Base-by-base conservation (phyloP, 2,113 vertebrate species). In the Microtus pennsylvanicus region DNA sequence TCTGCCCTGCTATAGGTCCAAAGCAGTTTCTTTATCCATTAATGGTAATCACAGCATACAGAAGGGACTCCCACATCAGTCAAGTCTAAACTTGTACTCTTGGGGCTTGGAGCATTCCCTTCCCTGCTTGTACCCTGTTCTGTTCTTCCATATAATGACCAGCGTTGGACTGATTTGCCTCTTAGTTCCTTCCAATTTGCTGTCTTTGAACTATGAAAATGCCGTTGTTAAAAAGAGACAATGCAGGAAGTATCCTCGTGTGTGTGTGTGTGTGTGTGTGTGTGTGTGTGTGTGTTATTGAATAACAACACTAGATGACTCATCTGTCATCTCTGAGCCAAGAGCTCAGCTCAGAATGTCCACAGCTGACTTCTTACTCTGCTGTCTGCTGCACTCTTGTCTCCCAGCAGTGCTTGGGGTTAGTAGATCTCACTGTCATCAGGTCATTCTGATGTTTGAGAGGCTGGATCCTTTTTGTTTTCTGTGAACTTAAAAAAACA, bases 141-240 rank as follows among this genome's bases (percentile, higher is more conserved):
- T 45, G 87, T 91, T 61, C 38, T 13, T 78, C 24, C 67, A 2
- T 50, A 72, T 76, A 70, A 87, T 90, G 67, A 76, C 83, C 58
- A 45, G 30, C 33, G 22, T 63, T 33, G 52, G 70, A 61, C 8
- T 26, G 7, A 22, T 45, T 80, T 38, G 55, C 33, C 55, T 94
- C 82, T 87, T 87, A 47, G 35, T 91, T 94, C 90, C 81, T 92
- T 87, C 22, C 21, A 42, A 42, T 16, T 93, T 87, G 85, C 65
- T 65, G 5, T 91, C 77, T 96, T 92, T 96, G 90, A 95, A 78
- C 94, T 95, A 1, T 45, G n/a, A 95, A 93, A 90, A 38, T 82
- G 67, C 58, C 75, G 69, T 90, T 50, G 67, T 96, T 95, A 70
- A 52, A 88, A 4, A 42, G 28, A 88, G 70, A 95, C 92, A 96